A percentile compares a stretch with the other conserved stretches of the same genome.
phyloP scores from a whole-genome alignment of 1,140 invertebrate genomes.

The Lepidurus couesii region DNA sequence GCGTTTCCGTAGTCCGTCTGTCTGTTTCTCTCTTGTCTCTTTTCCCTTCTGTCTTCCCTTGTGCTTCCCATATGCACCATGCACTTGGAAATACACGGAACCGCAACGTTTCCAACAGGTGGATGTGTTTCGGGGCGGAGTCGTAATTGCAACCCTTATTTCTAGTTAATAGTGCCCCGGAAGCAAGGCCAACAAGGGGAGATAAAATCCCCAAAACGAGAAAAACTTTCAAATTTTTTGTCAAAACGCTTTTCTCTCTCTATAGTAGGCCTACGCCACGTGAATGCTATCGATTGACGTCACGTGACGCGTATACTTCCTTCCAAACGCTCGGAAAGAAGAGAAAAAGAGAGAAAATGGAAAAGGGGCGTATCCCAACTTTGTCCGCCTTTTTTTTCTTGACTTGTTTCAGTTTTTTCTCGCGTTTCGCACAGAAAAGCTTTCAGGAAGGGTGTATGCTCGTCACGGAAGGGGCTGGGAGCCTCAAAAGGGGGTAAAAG shows the following conservation, averaged over 20 bases:
- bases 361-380: too few relatives aligned
- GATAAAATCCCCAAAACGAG: background rate
- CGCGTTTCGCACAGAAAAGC: too few relatives aligned
- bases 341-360: too few relatives aligned
- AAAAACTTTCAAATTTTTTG: background rate
- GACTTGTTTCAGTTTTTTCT: too few relatives aligned
- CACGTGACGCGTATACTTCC: background rate
- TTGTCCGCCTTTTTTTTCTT: too few relatives aligned
- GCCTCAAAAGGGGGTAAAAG: too few relatives aligned
- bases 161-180: background rate
- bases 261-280: background rate
- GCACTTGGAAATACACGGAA: background rate
- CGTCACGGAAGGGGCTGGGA: too few relatives aligned
- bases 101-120: slow-evolving; percentile 27
- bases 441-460: too few relatives aligned
- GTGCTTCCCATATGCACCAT: slow-evolving; percentile 26
- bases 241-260: background rate
- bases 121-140: slow-evolving; percentile 25
- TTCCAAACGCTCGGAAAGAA: background rate
- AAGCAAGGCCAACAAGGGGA: background rate
- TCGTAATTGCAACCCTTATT: background rate
- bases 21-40: background rate
- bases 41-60: too few relatives aligned
- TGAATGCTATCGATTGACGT: background rate
- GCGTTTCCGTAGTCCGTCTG: slow-evolving; percentile 26